Percentiles rank a stretch among this genome's conserved stretches.
Conservation (phyloP, 2,797 vertebrate species). For the Natrix natrix region DNA sequence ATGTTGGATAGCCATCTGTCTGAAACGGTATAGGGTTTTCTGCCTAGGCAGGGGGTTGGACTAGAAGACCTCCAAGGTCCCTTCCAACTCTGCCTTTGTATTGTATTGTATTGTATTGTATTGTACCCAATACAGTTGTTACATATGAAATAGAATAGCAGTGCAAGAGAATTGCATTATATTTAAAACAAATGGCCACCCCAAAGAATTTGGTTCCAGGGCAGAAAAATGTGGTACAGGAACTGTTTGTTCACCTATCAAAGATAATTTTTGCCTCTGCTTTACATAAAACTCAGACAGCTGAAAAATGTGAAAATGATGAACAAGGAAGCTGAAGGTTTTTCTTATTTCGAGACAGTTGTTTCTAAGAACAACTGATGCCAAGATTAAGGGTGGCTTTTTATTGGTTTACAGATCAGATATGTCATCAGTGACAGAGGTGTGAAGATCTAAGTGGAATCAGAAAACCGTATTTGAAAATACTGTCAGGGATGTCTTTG, state of each 20-base stretch:
- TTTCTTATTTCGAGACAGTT: background rate
- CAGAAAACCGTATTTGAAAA: background rate
- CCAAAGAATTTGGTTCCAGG: background rate
- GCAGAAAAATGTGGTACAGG: no score
- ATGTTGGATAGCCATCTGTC: no score
- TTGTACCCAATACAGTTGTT: background rate
- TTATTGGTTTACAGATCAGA: background rate
- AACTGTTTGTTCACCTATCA: background rate
- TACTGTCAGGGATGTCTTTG: background rate
- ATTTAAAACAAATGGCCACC: background rate
- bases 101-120: no score
- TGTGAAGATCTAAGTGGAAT: background rate
- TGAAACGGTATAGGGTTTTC: no score
- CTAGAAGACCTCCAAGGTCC: no score
- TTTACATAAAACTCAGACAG: background rate
- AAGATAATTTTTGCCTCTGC: background rate
- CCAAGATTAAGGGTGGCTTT: background rate
- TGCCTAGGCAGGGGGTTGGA: no score
- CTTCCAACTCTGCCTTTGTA: no score
- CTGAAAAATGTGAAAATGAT: background rate
- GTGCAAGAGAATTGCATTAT: background rate
- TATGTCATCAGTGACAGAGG: background rate
- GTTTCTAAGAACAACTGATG: background rate
- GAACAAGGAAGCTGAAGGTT: background rate
- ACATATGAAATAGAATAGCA: background rate